Evolutionary conservation across 2,797 vertebrate species (phyloP), one percentile per base, ranked within the genome.

Genomic region (Chromobotia macracanthus): DNA sequence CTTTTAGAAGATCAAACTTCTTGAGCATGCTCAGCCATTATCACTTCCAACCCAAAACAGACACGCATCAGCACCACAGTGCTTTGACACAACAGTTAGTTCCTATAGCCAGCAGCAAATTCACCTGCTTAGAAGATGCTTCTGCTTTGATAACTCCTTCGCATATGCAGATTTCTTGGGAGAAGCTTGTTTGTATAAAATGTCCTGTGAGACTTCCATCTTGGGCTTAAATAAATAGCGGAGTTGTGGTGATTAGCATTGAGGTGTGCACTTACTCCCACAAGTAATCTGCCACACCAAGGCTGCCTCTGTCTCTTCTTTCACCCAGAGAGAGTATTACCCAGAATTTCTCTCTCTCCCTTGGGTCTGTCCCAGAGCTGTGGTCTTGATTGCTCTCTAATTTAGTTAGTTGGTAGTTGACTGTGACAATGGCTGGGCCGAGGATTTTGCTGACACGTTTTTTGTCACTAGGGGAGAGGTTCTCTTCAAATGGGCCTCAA

Each of bases 71-170:
- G 38, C 56, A 55, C 35, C 82, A 86, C 68, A 64, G 83, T 87
- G 88, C 85, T 85, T 89, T 87, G 90, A 89, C 83, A 89, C 87
- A 77, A 80, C 53, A 81, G 8, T 76, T 15, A 58, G 46, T 28
- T 66, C 83, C 28, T 77, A 82, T 84, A 77, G 85, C 88, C 89
- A 90, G 84, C 73, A 89, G 90, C 86, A 35, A 80, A 84, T 55
- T 86, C 86, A 86, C 82, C 85, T 82, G 87, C 86, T 90, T 92
- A 86, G 81, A 88, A 92, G 91, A 92, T 90, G 90, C 86, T 88
- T 86, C 88, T 89, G 94, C 91, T 94, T 93, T 92, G 88, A 91
- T 93, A 92, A 91, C 93, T 93, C 91, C 92, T 93, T 94, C 92
- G 93, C 94, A 94, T 92, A 94, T 91, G 90, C 88, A 89, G 87